These are phyloP conservation scores for Corvus moneduloides DNA, from an alignment of 2,113 vertebrate genomes.

Conservation along the genomic window DNA sequence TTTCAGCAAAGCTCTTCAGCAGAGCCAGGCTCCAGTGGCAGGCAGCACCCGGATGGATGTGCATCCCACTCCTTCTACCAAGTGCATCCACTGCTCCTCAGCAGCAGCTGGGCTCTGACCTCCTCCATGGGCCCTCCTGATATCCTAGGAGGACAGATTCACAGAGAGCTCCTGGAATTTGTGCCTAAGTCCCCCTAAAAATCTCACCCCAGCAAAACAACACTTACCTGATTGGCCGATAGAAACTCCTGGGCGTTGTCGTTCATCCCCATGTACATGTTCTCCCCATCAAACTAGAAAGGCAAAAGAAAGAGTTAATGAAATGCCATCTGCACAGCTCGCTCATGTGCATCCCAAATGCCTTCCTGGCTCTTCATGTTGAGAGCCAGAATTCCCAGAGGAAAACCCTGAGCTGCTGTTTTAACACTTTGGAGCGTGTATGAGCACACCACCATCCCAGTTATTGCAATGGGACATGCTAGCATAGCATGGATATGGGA, in stretches of 20 bases:
- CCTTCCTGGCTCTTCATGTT: neutral
- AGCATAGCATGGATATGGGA: rapidly evolving
- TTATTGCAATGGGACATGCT: rapidly evolving
- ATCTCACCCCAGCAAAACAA: neutral
- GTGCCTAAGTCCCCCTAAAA: neutral
- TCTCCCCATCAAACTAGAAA: slow-evolving; percentile 98
- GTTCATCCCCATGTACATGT: slow-evolving; percentile 96
- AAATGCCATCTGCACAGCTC: neutral
- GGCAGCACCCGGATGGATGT: rapidly evolving
- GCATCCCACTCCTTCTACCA: neutral
- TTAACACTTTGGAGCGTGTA: neutral
- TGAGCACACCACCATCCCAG: neutral
- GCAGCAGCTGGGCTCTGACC: neutral
- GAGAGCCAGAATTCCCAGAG: neutral
- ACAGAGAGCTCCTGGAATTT: neutral
- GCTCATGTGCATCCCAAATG: neutral
- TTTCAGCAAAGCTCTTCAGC: neutral
- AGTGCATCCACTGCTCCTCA: rapidly evolving
- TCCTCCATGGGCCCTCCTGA: neutral
- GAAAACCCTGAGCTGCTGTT: neutral
- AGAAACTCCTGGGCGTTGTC: slow-evolving; percentile 96
- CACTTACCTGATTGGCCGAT: slow-evolving; percentile 90
- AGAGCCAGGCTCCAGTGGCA: neutral
- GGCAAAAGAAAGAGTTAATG: slow-evolving; percentile 63
- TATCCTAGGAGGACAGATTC: neutral